phyloP scores from a whole-genome alignment of 2,888 invertebrate genomes.

The Rhingia rostrata region DNA sequence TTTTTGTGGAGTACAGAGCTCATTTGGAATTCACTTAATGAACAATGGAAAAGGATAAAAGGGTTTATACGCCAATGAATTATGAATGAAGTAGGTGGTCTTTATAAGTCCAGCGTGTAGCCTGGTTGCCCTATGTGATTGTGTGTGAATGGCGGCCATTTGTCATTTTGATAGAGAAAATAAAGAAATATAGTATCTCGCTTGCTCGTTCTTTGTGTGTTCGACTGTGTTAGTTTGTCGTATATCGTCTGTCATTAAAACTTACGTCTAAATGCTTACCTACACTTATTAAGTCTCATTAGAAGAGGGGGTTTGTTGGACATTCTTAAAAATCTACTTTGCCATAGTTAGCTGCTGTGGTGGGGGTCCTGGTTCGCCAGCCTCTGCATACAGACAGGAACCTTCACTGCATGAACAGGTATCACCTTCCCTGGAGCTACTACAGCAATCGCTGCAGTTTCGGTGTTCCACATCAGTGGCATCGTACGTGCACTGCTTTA shows the following conservation, averaged over 20 bases:
- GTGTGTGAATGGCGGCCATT: conserved; percentile 57
- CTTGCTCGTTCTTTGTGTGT: conserved; percentile 17
- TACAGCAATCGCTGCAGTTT: conserved; percentile 83
- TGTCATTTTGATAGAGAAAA: conserved; percentile 64
- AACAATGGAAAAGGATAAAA: conserved; percentile 53
- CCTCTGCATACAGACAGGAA: conserved; percentile 86
- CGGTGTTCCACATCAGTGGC: conserved; percentile 76
- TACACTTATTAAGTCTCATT: conserved; percentile 71
- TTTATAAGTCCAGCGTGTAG: too few relatives aligned
- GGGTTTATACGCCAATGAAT: conserved; percentile 58
- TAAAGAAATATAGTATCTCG: conserved; percentile 47
- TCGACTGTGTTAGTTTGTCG: conserved; percentile 7
- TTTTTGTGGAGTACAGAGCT: conserved; percentile 10
- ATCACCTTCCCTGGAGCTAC: conserved; percentile 84
- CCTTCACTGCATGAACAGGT: conserved; percentile 87
- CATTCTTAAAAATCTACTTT: conserved; percentile 37
- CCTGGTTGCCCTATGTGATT: conserved; percentile 36
- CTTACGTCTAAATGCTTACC: conserved; percentile 68
- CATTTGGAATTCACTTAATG: conserved; percentile 60
- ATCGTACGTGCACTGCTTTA: conserved; percentile 77
- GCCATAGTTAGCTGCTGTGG: conserved; percentile 65
- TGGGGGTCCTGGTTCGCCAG: conserved; percentile 82
- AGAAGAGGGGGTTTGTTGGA: conserved; percentile 8
- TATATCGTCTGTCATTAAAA: conserved; percentile 23
- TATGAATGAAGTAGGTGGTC: conserved; percentile 56